These are phyloP conservation scores for Tipula unca DNA, from an alignment of 2,888 invertebrate species.

Conservation along the genomic window DNA sequence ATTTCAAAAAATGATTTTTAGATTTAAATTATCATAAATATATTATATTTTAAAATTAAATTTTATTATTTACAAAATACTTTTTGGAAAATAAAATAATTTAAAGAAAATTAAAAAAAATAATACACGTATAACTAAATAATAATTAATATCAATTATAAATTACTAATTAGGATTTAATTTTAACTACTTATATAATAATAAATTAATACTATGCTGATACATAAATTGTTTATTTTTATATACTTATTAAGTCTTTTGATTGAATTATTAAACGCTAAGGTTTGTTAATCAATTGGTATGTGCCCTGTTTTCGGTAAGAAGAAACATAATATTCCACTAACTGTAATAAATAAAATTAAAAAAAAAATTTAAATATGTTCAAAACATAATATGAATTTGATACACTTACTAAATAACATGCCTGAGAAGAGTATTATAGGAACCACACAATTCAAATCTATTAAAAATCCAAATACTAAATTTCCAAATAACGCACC, in stretches of 20 bases:
- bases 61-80: neutral
- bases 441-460: constrained; percentile 68
- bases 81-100: neutral
- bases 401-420: constrained; percentile 55
- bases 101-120: neutral
- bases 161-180: neutral
- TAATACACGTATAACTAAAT: neutral
- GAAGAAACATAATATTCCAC: constrained; percentile 63
- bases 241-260: neutral
- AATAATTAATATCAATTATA: neutral
- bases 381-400: neutral
- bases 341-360: constrained; percentile 48
- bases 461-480: constrained; percentile 69
- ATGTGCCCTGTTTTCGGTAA: constrained; percentile 68
- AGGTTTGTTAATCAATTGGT: constrained; percentile 51
- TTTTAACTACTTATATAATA: neutral
- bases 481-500: constrained; percentile 69
- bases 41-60: neutral
- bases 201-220: neutral
- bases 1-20: neutral
- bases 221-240: neutral
- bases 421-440: constrained; percentile 64
- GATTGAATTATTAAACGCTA: neutral
- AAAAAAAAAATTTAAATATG: constrained; percentile 20
- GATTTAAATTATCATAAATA: neutral